These are phyloP conservation scores for Peromyscus aztecus DNA, from an alignment of 2,797 vertebrate species.

Conservation along the genomic window DNA sequence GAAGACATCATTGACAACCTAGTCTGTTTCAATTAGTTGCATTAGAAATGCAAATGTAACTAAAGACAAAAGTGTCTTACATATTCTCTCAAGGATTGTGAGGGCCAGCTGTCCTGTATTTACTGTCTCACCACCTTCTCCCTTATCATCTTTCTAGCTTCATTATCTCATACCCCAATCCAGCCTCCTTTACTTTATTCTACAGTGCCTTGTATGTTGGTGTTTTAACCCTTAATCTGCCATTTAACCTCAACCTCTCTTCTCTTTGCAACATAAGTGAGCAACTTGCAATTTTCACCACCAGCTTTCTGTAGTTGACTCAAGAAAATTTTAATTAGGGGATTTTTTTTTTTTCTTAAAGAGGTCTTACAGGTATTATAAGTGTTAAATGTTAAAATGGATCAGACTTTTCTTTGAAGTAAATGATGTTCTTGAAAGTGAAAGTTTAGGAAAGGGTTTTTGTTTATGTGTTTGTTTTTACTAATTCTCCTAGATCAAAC, in stretches of 20 bases:
- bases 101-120: accelerated
- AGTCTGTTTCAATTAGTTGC: not conserved
- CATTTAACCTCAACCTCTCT: not conserved
- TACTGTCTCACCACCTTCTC: not conserved
- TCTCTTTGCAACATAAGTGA: not conserved
- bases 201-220: not conserved
- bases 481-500: not conserved
- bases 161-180: not conserved
- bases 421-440: not conserved
- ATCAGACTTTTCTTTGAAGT: not conserved
- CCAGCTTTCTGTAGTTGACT: not conserved
- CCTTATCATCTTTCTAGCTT: not conserved
- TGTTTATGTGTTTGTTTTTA: not conserved
- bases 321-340: not conserved
- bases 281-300: not conserved
- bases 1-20: not conserved
- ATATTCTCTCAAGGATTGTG: too few species aligned
- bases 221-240: not conserved
- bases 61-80: too few species aligned
- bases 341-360: not conserved
- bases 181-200: not conserved
- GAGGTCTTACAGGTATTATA: not conserved
- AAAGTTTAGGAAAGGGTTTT: not conserved
- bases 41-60: not conserved
- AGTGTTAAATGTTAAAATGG: not conserved